These are phyloP conservation scores for Chrysolina americana DNA, from an alignment of 2,888 invertebrate species.

Conservation along the genomic window DNA sequence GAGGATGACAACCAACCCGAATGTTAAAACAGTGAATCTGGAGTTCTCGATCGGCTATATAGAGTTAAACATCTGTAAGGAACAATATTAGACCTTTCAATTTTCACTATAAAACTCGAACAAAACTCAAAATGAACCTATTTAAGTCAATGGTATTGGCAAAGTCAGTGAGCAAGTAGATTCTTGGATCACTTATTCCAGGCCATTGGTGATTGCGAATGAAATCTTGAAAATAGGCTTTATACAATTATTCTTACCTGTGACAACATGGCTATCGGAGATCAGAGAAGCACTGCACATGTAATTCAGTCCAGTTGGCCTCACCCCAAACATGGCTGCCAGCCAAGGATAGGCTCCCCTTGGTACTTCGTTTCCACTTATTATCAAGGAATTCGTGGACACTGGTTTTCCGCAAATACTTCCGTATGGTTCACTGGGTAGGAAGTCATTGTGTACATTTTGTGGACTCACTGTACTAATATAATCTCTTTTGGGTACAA, in stretches of 20 bases:
- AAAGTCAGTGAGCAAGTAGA: too few relatives aligned
- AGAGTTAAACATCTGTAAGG: too few relatives aligned
- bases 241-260: slow-evolving; percentile 57
- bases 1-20: too few relatives aligned
- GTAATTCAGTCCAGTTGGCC: slow-evolving; percentile 62
- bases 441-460: background rate
- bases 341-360: slow-evolving; percentile 67
- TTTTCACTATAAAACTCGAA: too few relatives aligned
- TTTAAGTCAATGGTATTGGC: too few relatives aligned
- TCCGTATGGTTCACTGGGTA: slow-evolving; percentile 36
- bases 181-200: too few relatives aligned
- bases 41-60: too few relatives aligned
- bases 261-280: slow-evolving; percentile 64
- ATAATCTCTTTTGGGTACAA: background rate
- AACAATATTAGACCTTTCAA: too few relatives aligned
- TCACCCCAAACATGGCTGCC: slow-evolving; percentile 64
- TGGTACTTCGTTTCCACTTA: slow-evolving; percentile 60
- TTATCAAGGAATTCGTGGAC: slow-evolving; percentile 61
- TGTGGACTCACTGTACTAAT: background rate
- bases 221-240: too few relatives aligned
- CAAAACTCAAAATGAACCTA: too few relatives aligned
- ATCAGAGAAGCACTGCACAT: slow-evolving; percentile 66
- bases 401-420: slow-evolving; percentile 61
- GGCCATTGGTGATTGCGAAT: too few relatives aligned
- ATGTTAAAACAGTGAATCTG: too few relatives aligned